A percentile compares a stretch with the other conserved stretches of the same genome.
Evolutionary conservation across 2,888 invertebrate genomes (phyloP).

Genomic region (Ligdia adustata): DNA sequence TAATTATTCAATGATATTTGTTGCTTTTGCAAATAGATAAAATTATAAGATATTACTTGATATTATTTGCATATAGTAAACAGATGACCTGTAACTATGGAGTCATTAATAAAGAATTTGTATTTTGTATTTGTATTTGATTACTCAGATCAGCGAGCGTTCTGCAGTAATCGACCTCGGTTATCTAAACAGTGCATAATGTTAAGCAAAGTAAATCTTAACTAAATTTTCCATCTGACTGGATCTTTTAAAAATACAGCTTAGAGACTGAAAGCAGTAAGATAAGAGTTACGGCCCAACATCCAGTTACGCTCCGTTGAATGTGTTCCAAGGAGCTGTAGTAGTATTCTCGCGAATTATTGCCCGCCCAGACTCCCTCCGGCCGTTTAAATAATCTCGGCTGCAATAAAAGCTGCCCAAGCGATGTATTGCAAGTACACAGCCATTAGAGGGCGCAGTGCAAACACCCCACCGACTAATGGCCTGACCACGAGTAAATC

Average conservation of each 20-base stretch:
- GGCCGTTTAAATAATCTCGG: slow-evolving; percentile 70
- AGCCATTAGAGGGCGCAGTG: slow-evolving; percentile 52
- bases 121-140: too few species aligned
- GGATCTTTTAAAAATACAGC: slow-evolving; percentile 26
- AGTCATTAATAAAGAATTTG: too few species aligned
- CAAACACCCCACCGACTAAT: slow-evolving; percentile 58
- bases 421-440: slow-evolving; percentile 64
- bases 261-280: slow-evolving; percentile 23
- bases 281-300: slow-evolving; percentile 46
- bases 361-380: slow-evolving; percentile 36
- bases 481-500: slow-evolving; percentile 45
- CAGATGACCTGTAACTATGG: too few species aligned
- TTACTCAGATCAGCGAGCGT: too few species aligned
- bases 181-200: too few species aligned
- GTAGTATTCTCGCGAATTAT: slow-evolving; percentile 58
- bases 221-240: slow-evolving; percentile 9
- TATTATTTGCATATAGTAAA: too few species aligned
- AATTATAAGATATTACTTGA: too few species aligned
- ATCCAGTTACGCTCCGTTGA: slow-evolving; percentile 48
- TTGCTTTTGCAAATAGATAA: too few species aligned
- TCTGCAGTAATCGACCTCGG: too few species aligned
- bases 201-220: too few species aligned
- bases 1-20: too few species aligned
- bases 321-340: slow-evolving; percentile 38
- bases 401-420: slow-evolving; percentile 59